Evolutionary conservation across 2,797 vertebrate genomes (phyloP), one percentile per base, ranked within the genome.

Genomic region (Sternarchorhynchus goeldii): DNA sequence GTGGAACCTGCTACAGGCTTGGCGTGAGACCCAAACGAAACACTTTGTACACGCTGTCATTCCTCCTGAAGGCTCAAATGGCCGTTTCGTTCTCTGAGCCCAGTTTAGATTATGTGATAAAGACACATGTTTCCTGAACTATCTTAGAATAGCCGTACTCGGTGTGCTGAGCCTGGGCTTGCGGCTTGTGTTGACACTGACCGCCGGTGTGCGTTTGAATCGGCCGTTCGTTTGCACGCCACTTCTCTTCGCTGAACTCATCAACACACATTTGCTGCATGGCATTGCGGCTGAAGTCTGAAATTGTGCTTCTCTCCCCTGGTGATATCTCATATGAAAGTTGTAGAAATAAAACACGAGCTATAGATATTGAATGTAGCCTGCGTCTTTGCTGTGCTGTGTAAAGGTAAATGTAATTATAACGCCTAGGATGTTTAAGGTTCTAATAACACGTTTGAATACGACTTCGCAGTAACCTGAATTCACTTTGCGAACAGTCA

Each of bases 1-100:
- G 31, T 56, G 20, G 31, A 63, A 64, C 45, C 67, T 64, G 55
- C 45, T 59, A 56, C 63, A 64, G 36, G 53, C 63, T 64, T 21
- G 1, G 20, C 39, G 32, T 34, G 64, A 32, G 60, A 16, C 58
- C 25, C 59, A 71, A 71, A 77, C 64, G 76, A 77, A 41, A 41
- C 45, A 56, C 25, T 25, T 25, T 25, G 25, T 25, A 25, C 25
- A 25, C 31, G 57, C 4, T 8, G 29, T 55, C 60, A 32, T 75
- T 41, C 6, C 14, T 21, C 41, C 64, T 68, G 75, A 81, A 79
- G 29, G 72, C 29, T 72, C 25, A 75, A 78, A 81, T 66, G 12
- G 53, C 59, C 39, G 41, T 10, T 10, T 1, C 14, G 41, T 10
- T 45, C 41, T 12, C 41, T 45, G 41, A 45, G 41, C 41, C 25